Conservation (phyloP, 2,888 invertebrate genomes). For the Drosophila maculinotata region DNA sequence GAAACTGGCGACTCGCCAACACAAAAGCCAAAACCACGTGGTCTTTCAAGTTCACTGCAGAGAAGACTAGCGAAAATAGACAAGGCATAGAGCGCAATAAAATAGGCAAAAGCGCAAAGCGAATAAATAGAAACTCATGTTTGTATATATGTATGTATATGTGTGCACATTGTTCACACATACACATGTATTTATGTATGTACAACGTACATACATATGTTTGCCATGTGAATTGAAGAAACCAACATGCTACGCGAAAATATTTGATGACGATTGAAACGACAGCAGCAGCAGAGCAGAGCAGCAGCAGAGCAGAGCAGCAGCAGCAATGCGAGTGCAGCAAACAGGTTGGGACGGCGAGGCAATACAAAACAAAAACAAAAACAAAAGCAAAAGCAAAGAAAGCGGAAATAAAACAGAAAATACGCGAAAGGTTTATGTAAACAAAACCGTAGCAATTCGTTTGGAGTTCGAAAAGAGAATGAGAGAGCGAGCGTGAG, state of each 20-base stretch:
- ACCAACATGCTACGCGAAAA: slow-evolving; percentile 76
- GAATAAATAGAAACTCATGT: slow-evolving; percentile 36
- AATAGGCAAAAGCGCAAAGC: slow-evolving; percentile 49
- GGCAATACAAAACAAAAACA: slow-evolving; percentile 46
- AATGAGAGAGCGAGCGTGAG: slow-evolving; percentile 1
- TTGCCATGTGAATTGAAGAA: slow-evolving; percentile 65
- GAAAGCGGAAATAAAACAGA: slow-evolving; percentile 66
- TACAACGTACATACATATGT: slow-evolving; percentile 18
- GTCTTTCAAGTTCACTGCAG: slow-evolving; percentile 73
- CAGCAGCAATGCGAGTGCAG: slow-evolving; percentile 27
- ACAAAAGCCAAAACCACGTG: slow-evolving; percentile 71
- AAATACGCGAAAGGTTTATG: slow-evolving; percentile 62
- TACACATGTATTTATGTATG: background rate
- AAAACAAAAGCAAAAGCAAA: slow-evolving; percentile 45
- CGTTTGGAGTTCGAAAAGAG: slow-evolving; percentile 15
- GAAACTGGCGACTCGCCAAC: slow-evolving; percentile 40
- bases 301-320: background rate
- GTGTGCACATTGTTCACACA: background rate
- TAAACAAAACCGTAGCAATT: slow-evolving; percentile 65
- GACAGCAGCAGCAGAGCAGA: background rate
- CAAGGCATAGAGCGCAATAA: slow-evolving; percentile 66
- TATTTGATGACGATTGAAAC: slow-evolving; percentile 33
- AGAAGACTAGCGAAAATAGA: slow-evolving; percentile 63
- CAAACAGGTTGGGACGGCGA: slow-evolving; percentile 59
- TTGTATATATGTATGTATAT: background rate